These are phyloP conservation scores for Nezara viridula DNA, from an alignment of 2,888 invertebrate genomes.

Conservation along the genomic window DNA sequence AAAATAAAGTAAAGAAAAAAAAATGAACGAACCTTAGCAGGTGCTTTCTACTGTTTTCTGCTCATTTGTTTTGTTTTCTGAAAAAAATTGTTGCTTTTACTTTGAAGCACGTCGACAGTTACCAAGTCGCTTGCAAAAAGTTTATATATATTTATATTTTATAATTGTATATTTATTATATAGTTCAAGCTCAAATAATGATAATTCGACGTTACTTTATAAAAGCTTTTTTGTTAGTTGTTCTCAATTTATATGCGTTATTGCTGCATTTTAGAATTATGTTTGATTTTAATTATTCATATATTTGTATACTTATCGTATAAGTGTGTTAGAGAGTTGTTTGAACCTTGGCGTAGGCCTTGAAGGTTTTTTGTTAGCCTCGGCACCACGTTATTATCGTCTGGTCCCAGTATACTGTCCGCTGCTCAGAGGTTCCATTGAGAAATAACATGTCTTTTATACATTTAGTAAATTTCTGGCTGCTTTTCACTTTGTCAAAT, in stretches of 20 bases:
- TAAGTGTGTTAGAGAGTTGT: conserved; percentile 6
- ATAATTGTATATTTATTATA: conserved; percentile 46
- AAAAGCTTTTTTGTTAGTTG: conserved; percentile 23
- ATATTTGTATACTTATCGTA: not conserved
- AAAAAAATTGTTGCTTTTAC: conserved; percentile 50
- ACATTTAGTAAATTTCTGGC: not conserved
- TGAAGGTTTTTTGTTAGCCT: not conserved
- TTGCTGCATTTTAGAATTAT: conserved; percentile 2
- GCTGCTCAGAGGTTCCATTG: conserved; percentile 22
- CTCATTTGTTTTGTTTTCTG: conserved; percentile 50
- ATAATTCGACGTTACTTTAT: conserved; percentile 46
- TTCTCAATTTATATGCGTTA: not conserved
- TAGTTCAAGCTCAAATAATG: conserved; percentile 41
- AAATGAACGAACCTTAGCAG: conserved; percentile 43
- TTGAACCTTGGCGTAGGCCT: not conserved
- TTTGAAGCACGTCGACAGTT: conserved; percentile 52
- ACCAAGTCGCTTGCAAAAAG: conserved; percentile 52
- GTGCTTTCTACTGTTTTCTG: conserved; percentile 52
- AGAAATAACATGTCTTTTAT: not conserved
- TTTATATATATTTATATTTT: conserved; percentile 42
- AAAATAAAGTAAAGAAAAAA: not conserved
- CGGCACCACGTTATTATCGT: not conserved
- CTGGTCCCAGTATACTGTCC: not conserved
- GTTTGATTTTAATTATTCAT: conserved; percentile 19
- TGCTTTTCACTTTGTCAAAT: not conserved